Percentiles rank a stretch among this genome's conserved stretches.
phyloP scores from a whole-genome alignment of 2,888 invertebrate species.

The Nemotelus pantherinus region DNA sequence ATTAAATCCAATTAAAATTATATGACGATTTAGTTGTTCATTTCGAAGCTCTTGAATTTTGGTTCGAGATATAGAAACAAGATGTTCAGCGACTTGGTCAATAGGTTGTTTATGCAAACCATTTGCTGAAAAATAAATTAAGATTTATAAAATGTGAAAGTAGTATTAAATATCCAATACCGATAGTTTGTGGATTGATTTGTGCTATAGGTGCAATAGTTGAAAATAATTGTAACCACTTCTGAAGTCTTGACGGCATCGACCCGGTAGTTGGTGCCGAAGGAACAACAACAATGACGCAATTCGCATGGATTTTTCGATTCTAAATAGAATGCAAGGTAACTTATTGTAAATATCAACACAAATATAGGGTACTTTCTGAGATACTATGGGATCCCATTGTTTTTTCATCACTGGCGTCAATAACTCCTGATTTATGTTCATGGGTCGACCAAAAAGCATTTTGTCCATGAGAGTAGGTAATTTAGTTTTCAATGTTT shows the following conservation, averaged over 20 bases:
- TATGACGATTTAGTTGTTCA: conserved; percentile 74
- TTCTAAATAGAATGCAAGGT: conserved; percentile 61
- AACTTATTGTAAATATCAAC: background rate
- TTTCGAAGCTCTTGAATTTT: conserved; percentile 77
- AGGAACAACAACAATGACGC: conserved; percentile 73
- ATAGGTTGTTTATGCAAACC: conserved; percentile 60
- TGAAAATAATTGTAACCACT: conserved; percentile 76
- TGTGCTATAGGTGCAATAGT: conserved; percentile 75
- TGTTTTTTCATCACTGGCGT: conserved; percentile 69
- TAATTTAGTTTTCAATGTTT: conserved; percentile 75
- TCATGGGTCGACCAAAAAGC: conserved; percentile 69
- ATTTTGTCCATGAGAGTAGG: conserved; percentile 80
- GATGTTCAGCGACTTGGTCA: conserved; percentile 70
- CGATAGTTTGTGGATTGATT: conserved; percentile 53
- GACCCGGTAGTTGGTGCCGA: conserved; percentile 66
- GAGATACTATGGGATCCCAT: conserved; percentile 78
- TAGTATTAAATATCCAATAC: conserved; percentile 24
- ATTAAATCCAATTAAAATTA: conserved; percentile 81
- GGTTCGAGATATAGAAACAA: conserved; percentile 73
- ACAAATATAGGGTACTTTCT: conserved; percentile 66
- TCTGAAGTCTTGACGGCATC: conserved; percentile 69
- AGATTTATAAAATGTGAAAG: background rate
- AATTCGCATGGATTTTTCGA: conserved; percentile 74
- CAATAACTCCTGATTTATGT: conserved; percentile 72
- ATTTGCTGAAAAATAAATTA: conserved; percentile 56